Conservation (phyloP, 2,888 invertebrate genomes). For the Melanophora roralis region DNA sequence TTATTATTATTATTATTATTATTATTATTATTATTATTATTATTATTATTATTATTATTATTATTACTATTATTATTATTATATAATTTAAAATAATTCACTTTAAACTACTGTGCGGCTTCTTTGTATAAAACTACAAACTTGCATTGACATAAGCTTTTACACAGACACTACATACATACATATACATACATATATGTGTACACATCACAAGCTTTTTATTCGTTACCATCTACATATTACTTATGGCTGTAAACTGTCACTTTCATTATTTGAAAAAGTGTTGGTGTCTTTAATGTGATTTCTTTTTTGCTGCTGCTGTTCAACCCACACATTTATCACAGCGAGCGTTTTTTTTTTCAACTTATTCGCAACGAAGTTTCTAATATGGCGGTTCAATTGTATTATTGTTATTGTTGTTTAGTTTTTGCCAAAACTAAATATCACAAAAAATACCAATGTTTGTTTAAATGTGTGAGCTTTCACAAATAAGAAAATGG, state of each 20-base stretch:
- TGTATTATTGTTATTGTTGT: not conserved
- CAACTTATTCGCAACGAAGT: not conserved
- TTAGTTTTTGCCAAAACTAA: not conserved
- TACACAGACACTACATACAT: too few species aligned
- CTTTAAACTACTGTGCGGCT: constrained; percentile 15
- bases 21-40: too few species aligned
- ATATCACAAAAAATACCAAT: not conserved
- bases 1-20: too few species aligned
- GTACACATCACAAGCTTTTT: not conserved
- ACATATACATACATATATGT: not conserved
- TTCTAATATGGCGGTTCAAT: not conserved
- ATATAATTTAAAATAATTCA: too few species aligned
- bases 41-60: too few species aligned
- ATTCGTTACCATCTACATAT: not conserved
- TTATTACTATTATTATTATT: too few species aligned
- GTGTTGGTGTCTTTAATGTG: not conserved
- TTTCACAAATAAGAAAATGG: not conserved
- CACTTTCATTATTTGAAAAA: not conserved
- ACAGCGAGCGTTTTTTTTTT: not conserved
- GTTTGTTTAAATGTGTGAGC: not conserved
- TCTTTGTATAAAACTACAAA: not conserved
- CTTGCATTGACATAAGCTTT: too few species aligned
- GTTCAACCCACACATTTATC: constrained; percentile 10
- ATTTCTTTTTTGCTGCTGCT: not conserved
- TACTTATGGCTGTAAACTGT: not conserved